A percentile compares a stretch with the other conserved stretches of the same genome.
Evolutionary conservation across 2,888 invertebrate species (phyloP).

Genomic region (Microchrysa polita): DNA sequence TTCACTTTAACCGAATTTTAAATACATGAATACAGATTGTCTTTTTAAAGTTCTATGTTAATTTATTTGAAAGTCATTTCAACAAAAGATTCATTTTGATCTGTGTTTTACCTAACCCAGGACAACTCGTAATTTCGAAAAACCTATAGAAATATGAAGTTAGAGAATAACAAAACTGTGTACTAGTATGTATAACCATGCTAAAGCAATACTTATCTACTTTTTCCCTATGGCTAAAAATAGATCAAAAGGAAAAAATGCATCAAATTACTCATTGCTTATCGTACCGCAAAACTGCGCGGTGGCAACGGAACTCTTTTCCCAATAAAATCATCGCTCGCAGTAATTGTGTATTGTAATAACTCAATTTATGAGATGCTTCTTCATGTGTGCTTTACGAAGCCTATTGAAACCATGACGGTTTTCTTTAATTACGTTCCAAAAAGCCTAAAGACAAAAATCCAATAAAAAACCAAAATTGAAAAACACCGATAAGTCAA

Average conservation of each 20-base stretch:
- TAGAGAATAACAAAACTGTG: no score
- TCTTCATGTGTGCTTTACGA: background rate
- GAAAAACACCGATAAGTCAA: background rate
- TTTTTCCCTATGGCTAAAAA: no score
- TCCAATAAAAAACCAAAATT: conserved; percentile 19
- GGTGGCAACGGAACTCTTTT: conserved; percentile 7
- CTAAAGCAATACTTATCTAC: no score
- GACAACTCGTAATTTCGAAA: no score
- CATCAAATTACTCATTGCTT: no score
- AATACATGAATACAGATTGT: background rate
- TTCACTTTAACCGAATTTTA: background rate
- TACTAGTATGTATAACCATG: no score
- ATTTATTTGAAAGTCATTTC: no score
- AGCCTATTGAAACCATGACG: conserved; percentile 20
- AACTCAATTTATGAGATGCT: conserved; percentile 27
- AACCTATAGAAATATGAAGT: no score
- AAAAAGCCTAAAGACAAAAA: background rate
- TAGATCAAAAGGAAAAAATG: no score
- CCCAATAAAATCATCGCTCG: conserved; percentile 16
- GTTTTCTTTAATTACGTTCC: conserved; percentile 26
- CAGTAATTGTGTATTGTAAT: conserved; percentile 10
- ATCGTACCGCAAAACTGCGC: background rate
- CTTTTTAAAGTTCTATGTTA: background rate
- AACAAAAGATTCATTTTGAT: no score
- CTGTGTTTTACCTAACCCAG: no score